Evolutionary conservation across 2,888 invertebrate genomes (phyloP).

Genomic region (Cephus runcator): DNA sequence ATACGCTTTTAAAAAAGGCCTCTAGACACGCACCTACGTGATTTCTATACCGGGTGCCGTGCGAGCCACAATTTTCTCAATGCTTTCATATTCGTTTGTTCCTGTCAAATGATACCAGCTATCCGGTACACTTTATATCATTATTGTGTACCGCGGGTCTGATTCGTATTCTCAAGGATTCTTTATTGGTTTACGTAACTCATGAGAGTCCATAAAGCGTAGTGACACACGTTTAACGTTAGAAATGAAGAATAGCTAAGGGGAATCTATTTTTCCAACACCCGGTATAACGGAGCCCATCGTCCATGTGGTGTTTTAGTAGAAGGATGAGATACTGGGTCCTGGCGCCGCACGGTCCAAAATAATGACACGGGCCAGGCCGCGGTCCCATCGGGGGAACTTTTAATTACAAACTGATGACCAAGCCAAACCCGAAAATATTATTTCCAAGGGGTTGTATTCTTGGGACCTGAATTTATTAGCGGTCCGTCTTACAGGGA

Average conservation of each 20-base stretch:
- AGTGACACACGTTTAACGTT: too few relatives aligned
- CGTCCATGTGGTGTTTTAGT: constrained; percentile 49
- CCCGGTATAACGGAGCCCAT: constrained; percentile 46
- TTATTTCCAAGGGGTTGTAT: constrained; percentile 53
- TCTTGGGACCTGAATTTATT: constrained; percentile 42
- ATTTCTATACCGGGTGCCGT: constrained; percentile 54
- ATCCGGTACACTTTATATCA: too few relatives aligned
- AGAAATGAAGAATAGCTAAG: too few relatives aligned
- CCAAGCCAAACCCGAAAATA: constrained; percentile 63
- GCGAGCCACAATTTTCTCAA: not conserved
- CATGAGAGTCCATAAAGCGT: too few relatives aligned
- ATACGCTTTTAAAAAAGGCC: constrained; percentile 53
- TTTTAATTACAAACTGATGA: constrained; percentile 65
- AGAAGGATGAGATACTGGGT: constrained; percentile 59
- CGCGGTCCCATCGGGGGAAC: constrained; percentile 55
- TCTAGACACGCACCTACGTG: constrained; percentile 59
- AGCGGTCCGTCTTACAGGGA: constrained; percentile 25
- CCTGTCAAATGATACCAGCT: not conserved
- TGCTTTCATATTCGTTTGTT: not conserved
- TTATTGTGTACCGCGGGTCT: too few relatives aligned
- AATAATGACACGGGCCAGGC: constrained; percentile 60
- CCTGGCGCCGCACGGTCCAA: constrained; percentile 62
- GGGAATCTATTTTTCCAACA: constrained; percentile 27
- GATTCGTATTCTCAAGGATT: too few relatives aligned
- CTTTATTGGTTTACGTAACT: too few relatives aligned